Conservation (phyloP, 2,113 vertebrate genomes). For the Acrocephalus kingi region DNA sequence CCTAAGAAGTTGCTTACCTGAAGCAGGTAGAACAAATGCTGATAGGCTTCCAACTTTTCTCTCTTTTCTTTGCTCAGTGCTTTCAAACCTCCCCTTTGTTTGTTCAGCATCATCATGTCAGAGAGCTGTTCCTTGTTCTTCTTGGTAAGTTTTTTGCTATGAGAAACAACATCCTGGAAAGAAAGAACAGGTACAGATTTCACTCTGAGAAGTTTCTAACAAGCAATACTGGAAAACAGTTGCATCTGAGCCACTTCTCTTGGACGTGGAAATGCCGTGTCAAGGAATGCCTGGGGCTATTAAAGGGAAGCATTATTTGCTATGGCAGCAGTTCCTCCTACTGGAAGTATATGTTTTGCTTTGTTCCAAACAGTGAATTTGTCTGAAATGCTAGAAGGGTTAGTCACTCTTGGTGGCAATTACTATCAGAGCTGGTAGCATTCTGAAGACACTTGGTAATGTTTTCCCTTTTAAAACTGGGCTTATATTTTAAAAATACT, state of each 20-base stretch:
- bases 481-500: background rate
- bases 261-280: background rate
- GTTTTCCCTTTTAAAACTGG: background rate
- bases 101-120: constrained; percentile 98
- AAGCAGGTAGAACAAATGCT: constrained; percentile 92
- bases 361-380: background rate
- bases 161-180: constrained; percentile 93
- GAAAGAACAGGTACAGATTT: background rate
- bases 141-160: constrained; percentile 97
- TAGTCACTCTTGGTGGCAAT: background rate
- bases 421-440: background rate
- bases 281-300: background rate
- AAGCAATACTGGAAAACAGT: background rate
- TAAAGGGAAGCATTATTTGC: background rate
- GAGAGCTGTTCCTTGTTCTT: constrained; percentile 96
- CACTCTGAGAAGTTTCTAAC: background rate
- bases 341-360: background rate
- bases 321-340: background rate
- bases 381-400: background rate
- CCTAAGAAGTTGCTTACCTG: constrained; percentile 74
- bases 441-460: background rate
- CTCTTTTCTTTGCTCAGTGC: constrained; percentile 97
- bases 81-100: constrained; percentile 94
- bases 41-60: constrained; percentile 94
- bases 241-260: background rate